Evolutionary conservation across 2,797 vertebrate species (phyloP), one percentile per base, ranked within the genome.

Genomic region (Leptoclinus maculatus): DNA sequence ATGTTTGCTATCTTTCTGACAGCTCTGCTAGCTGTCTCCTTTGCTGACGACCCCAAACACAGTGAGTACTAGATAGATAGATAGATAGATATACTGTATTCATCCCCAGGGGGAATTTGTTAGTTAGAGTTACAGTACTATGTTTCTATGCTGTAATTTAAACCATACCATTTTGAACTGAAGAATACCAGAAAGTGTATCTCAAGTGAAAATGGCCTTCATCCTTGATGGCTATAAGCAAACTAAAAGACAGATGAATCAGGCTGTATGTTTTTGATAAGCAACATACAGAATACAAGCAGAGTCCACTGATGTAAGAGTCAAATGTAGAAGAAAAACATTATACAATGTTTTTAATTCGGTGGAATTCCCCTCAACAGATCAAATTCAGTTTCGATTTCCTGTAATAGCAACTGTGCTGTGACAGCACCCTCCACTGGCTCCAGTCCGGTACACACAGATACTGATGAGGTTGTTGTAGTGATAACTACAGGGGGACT

Each of bases 351-450:
- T 25, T 67, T 59, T 65, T 25, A 2, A 7, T n/a, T 32, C 1
- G 0, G 3, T 64, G 77, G 86, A 70, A 83, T 67, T 85, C 83
- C 86, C 83, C 80, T 53, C 1, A 47, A 23, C 25, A 6, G 1
- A 71, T 3, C 19, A 0, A 1, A 8, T 76, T 87, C 16, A 69
- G 16, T 91, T 92, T 90, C 86, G 78, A 34, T 91, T 91, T 90
- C 11, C 29, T 34, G 47, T 68, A 71, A 82, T 7, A 3, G 0
- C 21, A 7, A 1, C 12, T 66, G 0, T 47, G 14, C 7, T 5
- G 16, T 14, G 4, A 17, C 14, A 57, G 53, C 58, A 1, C 53
- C 72, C 38, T 6, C 66, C 2, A 19, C 19, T 58, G 59, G 43
- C 23, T 3, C 7, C 16, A 7, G 2, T 1, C 1, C 2, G 3